Evolutionary conservation across 2,113 vertebrate genomes (phyloP).

Genomic region (Peromyscus californicus): DNA sequence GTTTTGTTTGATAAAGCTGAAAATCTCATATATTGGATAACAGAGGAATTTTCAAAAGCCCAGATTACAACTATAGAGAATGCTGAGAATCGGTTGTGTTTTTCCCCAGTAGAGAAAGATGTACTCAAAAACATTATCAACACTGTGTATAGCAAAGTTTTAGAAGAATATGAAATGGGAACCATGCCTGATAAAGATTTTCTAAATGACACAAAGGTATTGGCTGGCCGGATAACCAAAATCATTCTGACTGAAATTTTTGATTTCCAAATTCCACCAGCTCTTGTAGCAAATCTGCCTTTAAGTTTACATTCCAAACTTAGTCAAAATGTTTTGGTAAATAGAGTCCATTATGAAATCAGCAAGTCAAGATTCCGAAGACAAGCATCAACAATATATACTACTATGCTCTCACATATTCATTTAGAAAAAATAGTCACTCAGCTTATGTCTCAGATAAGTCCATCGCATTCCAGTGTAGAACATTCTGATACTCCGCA

Average conservation of each 20-base stretch:
- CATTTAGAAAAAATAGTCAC: slow-evolving; percentile 79
- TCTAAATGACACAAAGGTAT: slow-evolving; percentile 63
- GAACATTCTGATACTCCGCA: slow-evolving; percentile 26
- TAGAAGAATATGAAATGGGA: slow-evolving; percentile 75
- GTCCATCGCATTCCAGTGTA: background rate
- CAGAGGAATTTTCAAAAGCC: slow-evolving; percentile 72
- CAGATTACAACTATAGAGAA: slow-evolving; percentile 70
- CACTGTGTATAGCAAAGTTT: slow-evolving; percentile 54
- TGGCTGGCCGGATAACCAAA: slow-evolving; percentile 71
- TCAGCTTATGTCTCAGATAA: slow-evolving; percentile 74
- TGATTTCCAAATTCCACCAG: slow-evolving; percentile 76
- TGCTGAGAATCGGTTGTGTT: slow-evolving; percentile 46
- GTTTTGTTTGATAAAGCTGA: slow-evolving; percentile 74
- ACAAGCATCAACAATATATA: slow-evolving; percentile 72
- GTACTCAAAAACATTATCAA: slow-evolving; percentile 61
- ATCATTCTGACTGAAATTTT: slow-evolving; percentile 65
- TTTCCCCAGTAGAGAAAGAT: slow-evolving; percentile 63
- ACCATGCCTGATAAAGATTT: slow-evolving; percentile 51
- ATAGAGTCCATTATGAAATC: slow-evolving; percentile 64
- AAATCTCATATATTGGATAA: slow-evolving; percentile 69
- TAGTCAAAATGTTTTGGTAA: slow-evolving; percentile 61
- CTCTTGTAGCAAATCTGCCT: slow-evolving; percentile 64
- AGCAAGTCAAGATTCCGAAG: slow-evolving; percentile 66
- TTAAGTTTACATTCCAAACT: slow-evolving; percentile 64
- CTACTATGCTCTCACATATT: slow-evolving; percentile 71